Conservation (phyloP, 2,888 invertebrate species). For the Rhabditoides inermis region DNA sequence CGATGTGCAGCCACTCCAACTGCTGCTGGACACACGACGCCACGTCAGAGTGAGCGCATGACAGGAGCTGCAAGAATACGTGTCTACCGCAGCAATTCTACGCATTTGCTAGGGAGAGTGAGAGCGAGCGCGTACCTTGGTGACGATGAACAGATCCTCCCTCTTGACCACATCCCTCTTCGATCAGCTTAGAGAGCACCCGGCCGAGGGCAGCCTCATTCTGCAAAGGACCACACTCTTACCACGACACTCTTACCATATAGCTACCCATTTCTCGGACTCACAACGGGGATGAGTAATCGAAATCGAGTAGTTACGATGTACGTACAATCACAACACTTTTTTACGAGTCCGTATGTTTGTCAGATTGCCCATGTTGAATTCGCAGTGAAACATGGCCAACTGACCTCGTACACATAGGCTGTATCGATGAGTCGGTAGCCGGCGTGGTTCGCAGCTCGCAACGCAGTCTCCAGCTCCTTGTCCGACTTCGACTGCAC, state of each 20-base stretch:
- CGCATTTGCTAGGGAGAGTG: background rate
- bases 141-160: conserved; percentile 43
- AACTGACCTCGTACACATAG: no score
- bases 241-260: no score
- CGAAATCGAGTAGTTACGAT: no score
- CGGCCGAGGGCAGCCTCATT: no score
- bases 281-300: no score
- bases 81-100: background rate
- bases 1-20: conserved; percentile 28
- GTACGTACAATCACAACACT: no score
- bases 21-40: conserved; percentile 25
- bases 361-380: background rate
- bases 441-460: conserved; percentile 45
- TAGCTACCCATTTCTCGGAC: no score
- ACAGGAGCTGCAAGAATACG: conserved; percentile 19
- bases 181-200: no score
- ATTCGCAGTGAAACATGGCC: no score
- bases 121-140: conserved; percentile 23
- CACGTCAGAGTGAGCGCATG: conserved; percentile 27
- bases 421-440: conserved; percentile 64
- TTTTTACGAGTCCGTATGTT: background rate
- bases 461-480: conserved; percentile 30
- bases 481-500: conserved; percentile 21
- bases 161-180: conserved; percentile 59
- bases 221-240: no score